Percentiles rank a stretch among this genome's conserved stretches.
These are phyloP conservation scores for Phrynosoma platyrhinos DNA, from an alignment of 2,113 vertebrate genomes.

Conservation along the genomic window DNA sequence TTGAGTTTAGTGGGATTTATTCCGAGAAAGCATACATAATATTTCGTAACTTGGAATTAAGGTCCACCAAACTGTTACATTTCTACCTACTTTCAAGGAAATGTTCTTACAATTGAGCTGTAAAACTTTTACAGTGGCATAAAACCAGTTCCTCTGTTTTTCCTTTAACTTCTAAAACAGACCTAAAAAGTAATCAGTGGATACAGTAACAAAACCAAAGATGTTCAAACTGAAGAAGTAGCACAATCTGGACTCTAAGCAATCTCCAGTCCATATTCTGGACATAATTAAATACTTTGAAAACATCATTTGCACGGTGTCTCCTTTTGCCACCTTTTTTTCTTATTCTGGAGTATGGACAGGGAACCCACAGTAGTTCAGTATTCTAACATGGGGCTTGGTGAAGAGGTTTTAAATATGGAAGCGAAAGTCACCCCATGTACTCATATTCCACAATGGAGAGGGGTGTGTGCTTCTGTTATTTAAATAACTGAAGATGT, in stretches of 20 bases:
- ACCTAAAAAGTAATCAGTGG: not conserved
- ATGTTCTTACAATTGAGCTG: not conserved
- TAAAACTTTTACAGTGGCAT: not conserved
- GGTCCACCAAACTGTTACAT: not conserved
- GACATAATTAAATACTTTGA: no score
- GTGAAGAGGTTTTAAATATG: no score
- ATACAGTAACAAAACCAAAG: not conserved
- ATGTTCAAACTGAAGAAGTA: not conserved
- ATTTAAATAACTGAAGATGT: no score
- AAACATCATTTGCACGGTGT: no score
- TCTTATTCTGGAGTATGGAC: no score
- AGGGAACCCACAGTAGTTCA: no score
- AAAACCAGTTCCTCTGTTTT: not conserved
- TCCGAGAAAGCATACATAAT: not conserved
- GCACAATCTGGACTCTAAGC: not conserved
- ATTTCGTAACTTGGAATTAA: not conserved
- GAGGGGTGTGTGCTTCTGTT: no score
- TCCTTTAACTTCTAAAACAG: not conserved
- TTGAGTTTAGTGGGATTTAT: not conserved
- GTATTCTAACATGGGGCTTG: no score
- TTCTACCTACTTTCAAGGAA: not conserved
- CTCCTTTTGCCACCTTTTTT: no score
- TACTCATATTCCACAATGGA: no score
- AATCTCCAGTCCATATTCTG: not conserved
- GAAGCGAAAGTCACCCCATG: no score